Conservation (phyloP, 2,888 invertebrate species). For the Mesoligia furuncula region DNA sequence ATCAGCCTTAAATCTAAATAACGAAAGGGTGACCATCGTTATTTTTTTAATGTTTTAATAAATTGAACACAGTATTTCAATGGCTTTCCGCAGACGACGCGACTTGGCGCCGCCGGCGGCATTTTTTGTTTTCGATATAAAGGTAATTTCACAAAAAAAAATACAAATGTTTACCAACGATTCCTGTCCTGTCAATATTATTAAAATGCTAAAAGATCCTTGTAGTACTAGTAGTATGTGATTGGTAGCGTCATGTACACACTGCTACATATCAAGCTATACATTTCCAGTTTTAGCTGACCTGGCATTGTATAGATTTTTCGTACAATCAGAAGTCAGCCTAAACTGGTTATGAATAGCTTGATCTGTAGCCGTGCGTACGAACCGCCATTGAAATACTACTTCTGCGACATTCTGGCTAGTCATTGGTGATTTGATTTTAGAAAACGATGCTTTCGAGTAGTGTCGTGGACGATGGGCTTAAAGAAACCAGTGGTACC, state of each 20-base stretch:
- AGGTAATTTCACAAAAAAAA: not conserved
- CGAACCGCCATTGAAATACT: not conserved
- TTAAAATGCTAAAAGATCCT: no score
- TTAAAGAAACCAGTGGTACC: conserved; percentile 73
- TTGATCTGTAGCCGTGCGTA: no score
- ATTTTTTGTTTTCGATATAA: no score
- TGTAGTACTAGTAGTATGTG: not conserved
- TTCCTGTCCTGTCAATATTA: not conserved
- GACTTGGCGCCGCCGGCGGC: no score
- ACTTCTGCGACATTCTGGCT: not conserved
- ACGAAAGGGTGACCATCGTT: not conserved
- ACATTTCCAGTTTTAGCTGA: no score
- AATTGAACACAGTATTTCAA: not conserved
- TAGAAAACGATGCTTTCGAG: not conserved
- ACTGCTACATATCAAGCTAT: no score
- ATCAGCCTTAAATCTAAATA: no score
- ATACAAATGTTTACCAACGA: not conserved
- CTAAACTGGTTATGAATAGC: no score
- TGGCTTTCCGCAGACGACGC: not conserved
- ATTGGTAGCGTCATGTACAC: not conserved
- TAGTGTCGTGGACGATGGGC: not conserved
- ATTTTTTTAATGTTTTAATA: not conserved
- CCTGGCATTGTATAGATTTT: no score
- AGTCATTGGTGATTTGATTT: not conserved
- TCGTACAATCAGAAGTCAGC: no score